Percentiles rank a stretch among this genome's conserved stretches.
Evolutionary conservation across 2,888 invertebrate species (phyloP).

Genomic region (Hypomecis punctinalis): DNA sequence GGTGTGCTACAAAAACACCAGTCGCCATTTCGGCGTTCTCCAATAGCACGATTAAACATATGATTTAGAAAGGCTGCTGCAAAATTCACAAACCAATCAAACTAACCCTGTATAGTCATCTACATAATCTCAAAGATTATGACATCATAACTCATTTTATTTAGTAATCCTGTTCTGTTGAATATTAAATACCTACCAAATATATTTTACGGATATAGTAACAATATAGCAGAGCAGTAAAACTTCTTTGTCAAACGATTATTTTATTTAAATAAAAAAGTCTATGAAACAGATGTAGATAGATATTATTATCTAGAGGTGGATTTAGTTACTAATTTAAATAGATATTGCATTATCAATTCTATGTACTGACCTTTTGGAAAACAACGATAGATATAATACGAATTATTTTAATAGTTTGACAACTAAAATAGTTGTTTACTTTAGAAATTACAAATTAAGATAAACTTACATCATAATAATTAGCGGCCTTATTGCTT

Average conservation of each 20-base stretch:
- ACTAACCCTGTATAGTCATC: background rate
- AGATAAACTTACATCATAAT: no score
- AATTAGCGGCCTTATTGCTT: no score
- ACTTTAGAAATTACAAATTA: no score
- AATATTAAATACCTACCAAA: constrained; percentile 1
- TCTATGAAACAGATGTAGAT: background rate
- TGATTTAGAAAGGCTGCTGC: no score
- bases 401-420: no score
- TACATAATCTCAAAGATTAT: constrained; percentile 1
- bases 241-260: background rate
- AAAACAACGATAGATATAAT: background rate
- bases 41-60: no score
- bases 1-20: no score
- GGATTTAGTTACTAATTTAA: constrained; percentile 1
- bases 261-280: background rate
- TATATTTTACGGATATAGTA: background rate
- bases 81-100: no score
- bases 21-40: no score
- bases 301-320: background rate
- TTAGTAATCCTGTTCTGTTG: background rate
- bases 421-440: no score
- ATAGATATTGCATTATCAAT: constrained; percentile 3
- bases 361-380: background rate
- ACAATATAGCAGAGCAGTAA: background rate
- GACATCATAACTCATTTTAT: background rate